Base-by-base conservation (phyloP, 2,113 vertebrate species). In the Ia io region DNA sequence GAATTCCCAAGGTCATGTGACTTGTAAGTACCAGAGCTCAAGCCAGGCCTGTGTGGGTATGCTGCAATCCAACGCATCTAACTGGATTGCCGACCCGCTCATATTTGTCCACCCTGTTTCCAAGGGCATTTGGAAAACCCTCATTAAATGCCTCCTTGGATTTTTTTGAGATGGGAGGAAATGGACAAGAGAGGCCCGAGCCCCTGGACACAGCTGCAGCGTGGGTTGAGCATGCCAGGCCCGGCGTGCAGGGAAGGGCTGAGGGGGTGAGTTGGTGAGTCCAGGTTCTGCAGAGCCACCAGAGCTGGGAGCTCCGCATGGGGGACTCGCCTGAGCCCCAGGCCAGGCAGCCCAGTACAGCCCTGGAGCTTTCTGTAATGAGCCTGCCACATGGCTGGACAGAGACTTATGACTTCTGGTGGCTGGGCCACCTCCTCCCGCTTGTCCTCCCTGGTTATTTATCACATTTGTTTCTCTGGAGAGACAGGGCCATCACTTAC, bases 341-440 rank as follows among this genome's bases (percentile, higher is more conserved):
- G 91, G 90, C 42, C 47, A 35, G 51, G 84, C 71, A 65, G 87
- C 47, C 83, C 0, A 0, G 77, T 84, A 74, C 76, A 51, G 90
- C 90, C 93, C 94, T 0, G 1, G 51, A 93, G 79, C 80, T 84
- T 92, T 91, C 94, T 69, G 59, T 97, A 98, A 97, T 97, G 93
- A 97, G 93, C 84, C 93, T 96, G 97, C 96, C 84, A 93, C 40
- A 77, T 4, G n/a, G 90, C 77, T 93, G 76, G 97, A 98, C 97
- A 97, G 96, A 98, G 97, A 98, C 97, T 97, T 97, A 98, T 96
- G 97, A 95, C 95, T 98, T 93, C 32, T 94, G 79, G 92, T 87
- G 86, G 86, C 88, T 77, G 70, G 84, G 86, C 91, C 0, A 0
- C 93, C 97, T 97, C 96, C 96, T 95, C 95, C 59, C 51, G 13